phyloP scores from a whole-genome alignment of 1,140 invertebrate genomes.

The Copidosoma floridanum region DNA sequence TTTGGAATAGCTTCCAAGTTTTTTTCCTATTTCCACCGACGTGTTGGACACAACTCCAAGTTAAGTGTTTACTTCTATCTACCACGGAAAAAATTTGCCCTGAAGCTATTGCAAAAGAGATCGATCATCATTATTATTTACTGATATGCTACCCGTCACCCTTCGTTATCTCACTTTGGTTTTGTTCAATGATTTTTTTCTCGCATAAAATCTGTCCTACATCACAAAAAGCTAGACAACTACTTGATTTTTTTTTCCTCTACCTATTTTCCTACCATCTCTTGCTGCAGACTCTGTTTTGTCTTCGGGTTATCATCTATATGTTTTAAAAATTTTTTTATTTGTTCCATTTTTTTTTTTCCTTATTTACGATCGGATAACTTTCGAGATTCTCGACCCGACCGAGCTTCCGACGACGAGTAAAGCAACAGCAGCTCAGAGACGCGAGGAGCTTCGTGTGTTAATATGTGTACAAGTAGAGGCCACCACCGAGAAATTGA shows the following conservation, averaged over 20 bases:
- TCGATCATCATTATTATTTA: slow-evolving; percentile 10
- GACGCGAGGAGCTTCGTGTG: background rate
- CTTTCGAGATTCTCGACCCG: slow-evolving; percentile 40
- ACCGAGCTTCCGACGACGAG: slow-evolving; percentile 30
- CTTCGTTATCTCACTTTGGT: background rate
- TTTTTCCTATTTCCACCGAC: too few relatives aligned
- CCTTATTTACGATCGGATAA: slow-evolving; percentile 37
- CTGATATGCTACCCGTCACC: slow-evolving; percentile 20
- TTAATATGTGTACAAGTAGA: background rate
- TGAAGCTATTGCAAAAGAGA: background rate
- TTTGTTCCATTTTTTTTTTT: slow-evolving; percentile 21
- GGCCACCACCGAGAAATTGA: slow-evolving; percentile 15
- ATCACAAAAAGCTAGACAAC: slow-evolving; percentile 2
- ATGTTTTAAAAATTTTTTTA: slow-evolving; percentile 17
- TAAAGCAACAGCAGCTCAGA: slow-evolving; percentile 11
- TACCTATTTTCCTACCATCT: too few relatives aligned
- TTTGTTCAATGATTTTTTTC: slow-evolving; percentile 4
- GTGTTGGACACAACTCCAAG: too few relatives aligned
- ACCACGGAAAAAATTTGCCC: slow-evolving; percentile 1
- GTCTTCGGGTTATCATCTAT: too few relatives aligned
- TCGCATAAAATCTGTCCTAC: slow-evolving; percentile 12
- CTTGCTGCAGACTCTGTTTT: too few relatives aligned
- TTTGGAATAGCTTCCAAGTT: background rate
- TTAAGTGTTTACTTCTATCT: too few relatives aligned
- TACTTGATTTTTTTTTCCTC: slow-evolving; percentile 18